Evolutionary conservation across 2,113 vertebrate species (phyloP).

Genomic region (Andinoacara biseriatus): DNA sequence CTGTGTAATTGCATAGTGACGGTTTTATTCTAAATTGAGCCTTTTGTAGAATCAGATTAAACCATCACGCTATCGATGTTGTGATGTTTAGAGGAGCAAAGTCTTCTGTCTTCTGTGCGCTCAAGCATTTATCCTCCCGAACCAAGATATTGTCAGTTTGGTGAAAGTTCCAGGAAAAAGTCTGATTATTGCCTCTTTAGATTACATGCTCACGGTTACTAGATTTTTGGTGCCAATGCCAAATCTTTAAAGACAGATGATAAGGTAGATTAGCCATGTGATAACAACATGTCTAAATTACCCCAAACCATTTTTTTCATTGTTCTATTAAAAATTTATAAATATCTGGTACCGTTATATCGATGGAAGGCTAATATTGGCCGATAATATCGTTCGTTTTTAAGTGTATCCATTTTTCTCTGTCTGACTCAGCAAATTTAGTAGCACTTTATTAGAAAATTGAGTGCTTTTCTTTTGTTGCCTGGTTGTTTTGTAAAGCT

Average conservation of each 20-base stretch:
- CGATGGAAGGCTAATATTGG: neutral
- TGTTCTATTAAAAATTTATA: neutral
- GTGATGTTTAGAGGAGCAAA: constrained; percentile 6
- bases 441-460: neutral
- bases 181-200: neutral
- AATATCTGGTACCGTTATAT: neutral
- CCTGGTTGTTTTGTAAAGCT: neutral
- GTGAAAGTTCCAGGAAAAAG: constrained; percentile 16
- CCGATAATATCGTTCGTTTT: neutral
- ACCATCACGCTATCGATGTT: constrained; percentile 6
- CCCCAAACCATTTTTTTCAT: too few relatives aligned
- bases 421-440: neutral
- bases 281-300: too few relatives aligned
- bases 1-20: constrained; percentile 44
- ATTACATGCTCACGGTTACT: neutral
- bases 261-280: too few relatives aligned
- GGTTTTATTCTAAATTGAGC: constrained; percentile 27
- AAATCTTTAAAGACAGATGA: neutral
- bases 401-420: neutral
- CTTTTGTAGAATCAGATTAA: constrained; percentile 33
- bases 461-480: neutral
- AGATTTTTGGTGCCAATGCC: too few relatives aligned
- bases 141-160: constrained; percentile 1
- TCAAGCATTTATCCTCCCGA: constrained; percentile 19
- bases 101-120: constrained; percentile 13